A percentile compares a stretch with the other conserved stretches of the same genome.
phyloP scores from a whole-genome alignment of 2,888 invertebrate species.

The Aromia moschata region DNA sequence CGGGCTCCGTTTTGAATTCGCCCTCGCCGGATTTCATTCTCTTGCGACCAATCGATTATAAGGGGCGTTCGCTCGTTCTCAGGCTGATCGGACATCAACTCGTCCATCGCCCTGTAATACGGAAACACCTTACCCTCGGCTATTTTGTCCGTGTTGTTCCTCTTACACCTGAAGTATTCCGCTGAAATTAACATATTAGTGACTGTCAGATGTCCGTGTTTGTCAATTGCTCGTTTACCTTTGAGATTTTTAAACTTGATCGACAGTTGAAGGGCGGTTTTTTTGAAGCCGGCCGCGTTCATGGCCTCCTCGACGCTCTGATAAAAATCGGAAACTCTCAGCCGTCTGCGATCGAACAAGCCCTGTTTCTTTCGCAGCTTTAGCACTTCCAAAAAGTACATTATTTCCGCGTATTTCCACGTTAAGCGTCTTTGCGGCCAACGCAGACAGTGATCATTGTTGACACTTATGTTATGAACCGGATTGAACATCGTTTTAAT shows the following conservation, averaged over 20 bases:
- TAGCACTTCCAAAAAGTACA: slow-evolving; percentile 5
- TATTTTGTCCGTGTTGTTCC: not conserved
- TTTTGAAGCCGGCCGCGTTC: slow-evolving; percentile 2
- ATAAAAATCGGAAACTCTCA: not conserved
- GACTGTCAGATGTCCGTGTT: not conserved
- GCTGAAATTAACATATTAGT: not conserved
- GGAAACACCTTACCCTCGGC: not conserved
- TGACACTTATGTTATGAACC: not conserved
- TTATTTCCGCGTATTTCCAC: slow-evolving; percentile 3
- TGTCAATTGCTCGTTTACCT: not conserved
- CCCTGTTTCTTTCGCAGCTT: not conserved
- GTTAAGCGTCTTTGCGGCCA: slow-evolving; percentile 1
- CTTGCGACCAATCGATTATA: not conserved
- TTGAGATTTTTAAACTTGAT: slow-evolving; percentile 10
- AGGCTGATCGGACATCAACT: not conserved
- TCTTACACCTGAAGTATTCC: not conserved
- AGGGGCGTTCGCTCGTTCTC: not conserved
- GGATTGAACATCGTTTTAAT: not conserved
- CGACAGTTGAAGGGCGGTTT: slow-evolving; percentile 2
- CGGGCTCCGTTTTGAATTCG: not conserved
- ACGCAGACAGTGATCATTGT: not conserved
- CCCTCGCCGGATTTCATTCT: too few species aligned
- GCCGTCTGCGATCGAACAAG: not conserved
- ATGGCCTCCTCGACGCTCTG: not conserved
- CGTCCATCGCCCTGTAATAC: slow-evolving; percentile 5